Conservation (phyloP, 2,113 vertebrate species). For the Butorides virescens region DNA sequence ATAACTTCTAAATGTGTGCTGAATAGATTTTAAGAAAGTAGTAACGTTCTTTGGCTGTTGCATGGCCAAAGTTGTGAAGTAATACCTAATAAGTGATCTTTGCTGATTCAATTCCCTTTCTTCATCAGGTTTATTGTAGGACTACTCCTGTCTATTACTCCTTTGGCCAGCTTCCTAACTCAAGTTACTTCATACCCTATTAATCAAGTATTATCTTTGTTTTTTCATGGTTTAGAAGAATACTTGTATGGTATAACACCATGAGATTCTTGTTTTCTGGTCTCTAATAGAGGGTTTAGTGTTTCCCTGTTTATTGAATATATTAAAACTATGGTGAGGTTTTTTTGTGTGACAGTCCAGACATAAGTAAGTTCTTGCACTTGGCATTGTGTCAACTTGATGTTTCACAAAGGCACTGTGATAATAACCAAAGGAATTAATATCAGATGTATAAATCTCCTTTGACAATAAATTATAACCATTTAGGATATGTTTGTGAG, state of each 20-base stretch:
- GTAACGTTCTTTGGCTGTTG: not conserved
- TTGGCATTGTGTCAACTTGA: not conserved
- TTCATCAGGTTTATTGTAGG: not conserved
- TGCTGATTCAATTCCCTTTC: not conserved
- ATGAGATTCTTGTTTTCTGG: not conserved
- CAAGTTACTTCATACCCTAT: not conserved
- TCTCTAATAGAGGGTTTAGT: not conserved
- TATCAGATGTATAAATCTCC: not conserved
- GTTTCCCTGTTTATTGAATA: not conserved
- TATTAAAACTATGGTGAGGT: not conserved
- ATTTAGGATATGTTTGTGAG: not conserved
- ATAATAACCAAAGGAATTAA: not conserved
- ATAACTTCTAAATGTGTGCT: not conserved
- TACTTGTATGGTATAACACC: rapidly evolving
- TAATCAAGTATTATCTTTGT: not conserved
- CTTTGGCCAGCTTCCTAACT: not conserved
- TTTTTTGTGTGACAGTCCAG: not conserved
- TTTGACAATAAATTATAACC: not conserved
- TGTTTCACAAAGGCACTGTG: not conserved
- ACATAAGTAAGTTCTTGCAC: not conserved
- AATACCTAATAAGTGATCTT: not conserved
- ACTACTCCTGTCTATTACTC: too few relatives aligned
- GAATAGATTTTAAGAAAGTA: not conserved
- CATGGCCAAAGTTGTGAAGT: not conserved
- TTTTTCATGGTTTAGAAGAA: not conserved